Evolutionary conservation across 2,888 invertebrate genomes (phyloP), one percentile per base, ranked within the genome.

Genomic region (Troides oblongomaculatus): DNA sequence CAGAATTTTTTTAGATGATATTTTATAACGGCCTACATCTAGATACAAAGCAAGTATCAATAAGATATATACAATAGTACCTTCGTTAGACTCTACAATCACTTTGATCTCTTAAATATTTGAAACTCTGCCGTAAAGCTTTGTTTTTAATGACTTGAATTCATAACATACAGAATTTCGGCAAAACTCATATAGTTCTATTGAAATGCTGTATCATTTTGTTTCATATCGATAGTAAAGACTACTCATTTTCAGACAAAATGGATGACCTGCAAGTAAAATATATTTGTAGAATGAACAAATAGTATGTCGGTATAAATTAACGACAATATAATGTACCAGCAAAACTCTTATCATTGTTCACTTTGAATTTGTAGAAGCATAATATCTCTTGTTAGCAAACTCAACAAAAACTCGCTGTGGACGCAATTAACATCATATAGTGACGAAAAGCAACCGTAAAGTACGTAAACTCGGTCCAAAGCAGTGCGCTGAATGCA

Each of bases 401-500:
- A 23, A 8, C 7, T 25, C 21, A 0, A 69, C 30, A 69, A 61
- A 39, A 66, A 57, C 36, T 30, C 66, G 21, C 46, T n/a, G 17
- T n/a, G 62, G 59, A 50, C 23, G 21, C 39, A 66, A 62, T 66
- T 63, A 56, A 58, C 58, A 59, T 63, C 21, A 30, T 23, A 66
- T 62, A 58, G 50, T 30, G 59, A 36, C 57, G 18, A 65, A 50
- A 39, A 67, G 63, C 53, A 63, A 57, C 21, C 25, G 57, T 43
- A 62, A 70, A 39, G 39, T 59, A 58, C 3, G 1, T 4, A 10
- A 60, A 56, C 61, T 53, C 59, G 60, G 61, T 66, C 21, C 58
- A 67, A 60, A 71, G 60, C 71, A 72, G 61, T 68, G 75, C 71
- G 70, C 74, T 74, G 78, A 81, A 79, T 82, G 82, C 81, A 83